Evolutionary conservation across 2,888 invertebrate genomes (phyloP), one percentile per base, ranked within the genome.

Genomic region (Rhagium mordax): DNA sequence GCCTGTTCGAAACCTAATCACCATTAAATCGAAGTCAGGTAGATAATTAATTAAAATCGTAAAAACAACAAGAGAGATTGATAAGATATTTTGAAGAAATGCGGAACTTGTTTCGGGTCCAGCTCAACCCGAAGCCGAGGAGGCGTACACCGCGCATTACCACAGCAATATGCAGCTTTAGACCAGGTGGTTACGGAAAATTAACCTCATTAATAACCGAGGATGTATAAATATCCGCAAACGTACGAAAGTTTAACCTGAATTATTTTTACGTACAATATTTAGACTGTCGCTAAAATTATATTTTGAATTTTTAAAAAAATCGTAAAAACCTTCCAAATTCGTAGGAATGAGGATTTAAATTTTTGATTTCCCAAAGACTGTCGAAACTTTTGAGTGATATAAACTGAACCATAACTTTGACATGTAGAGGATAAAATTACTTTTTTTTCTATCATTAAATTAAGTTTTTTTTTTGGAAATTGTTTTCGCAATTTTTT

Each of bases 81-180:
- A 74, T 76, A 76, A 76, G 75, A 78, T 78, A 75, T 78, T 76
- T 76, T 74, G 68, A 74, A 79, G 79, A 81, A 81, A 81, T 78
- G 80, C 81, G 79, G 81, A 81, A 81, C 81, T 81, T 71, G 82
- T 81, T 81, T 80, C 72, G 70, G 74, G 71, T 70, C 69, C 70
- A 55, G 48, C 59, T 66, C 68, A 67, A 71, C 71, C 67, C 59
- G 67, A 70, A 47, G 74, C 62, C 64, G 33, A 57, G 71, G 61
- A 72, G 74, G 77, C 77, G 77, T 77, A 67, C 55, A 70, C 77
- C 64, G 67, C 70, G 60, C 70, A 72, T 75, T 75, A 72, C 65
- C 33, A 53, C 71, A 62, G 66, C 62, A 57, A 70, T 69, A 66
- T 66, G 67, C 70, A 51, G 66, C 55, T 59, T 60, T 74, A 76